Percentiles rank a stretch among this genome's conserved stretches.
Conservation (phyloP, 2,797 vertebrate genomes). For the Anguilla pacifica region DNA sequence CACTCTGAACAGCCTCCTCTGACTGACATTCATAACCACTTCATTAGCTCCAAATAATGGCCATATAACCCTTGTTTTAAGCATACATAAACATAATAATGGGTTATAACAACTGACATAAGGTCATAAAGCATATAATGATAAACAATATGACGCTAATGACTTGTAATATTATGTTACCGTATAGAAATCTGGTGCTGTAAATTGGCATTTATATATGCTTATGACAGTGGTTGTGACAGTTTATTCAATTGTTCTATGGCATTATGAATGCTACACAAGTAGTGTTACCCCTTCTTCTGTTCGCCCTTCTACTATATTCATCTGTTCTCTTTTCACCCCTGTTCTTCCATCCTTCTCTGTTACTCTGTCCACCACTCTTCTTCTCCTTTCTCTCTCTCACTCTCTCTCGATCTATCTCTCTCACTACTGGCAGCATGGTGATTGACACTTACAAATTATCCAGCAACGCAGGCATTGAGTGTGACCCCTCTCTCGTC, state of each 20-base stretch:
- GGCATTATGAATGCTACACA: not conserved
- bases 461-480: slow-evolving; percentile 94
- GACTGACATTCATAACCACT: not conserved
- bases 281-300: not conserved
- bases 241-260: not conserved
- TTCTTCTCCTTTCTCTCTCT: not conserved
- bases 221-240: not conserved
- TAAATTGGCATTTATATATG: not conserved
- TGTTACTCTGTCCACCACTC: not conserved
- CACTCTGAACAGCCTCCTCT: not conserved
- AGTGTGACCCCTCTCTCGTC: slow-evolving; percentile 99
- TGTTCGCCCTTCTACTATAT: not conserved
- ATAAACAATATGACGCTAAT: not conserved
- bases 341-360: not conserved
- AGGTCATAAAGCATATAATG: not conserved
- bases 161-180: not conserved
- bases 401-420: slow-evolving; percentile 39
- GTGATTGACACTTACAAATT: slow-evolving; percentile 99
- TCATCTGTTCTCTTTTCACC: not conserved
- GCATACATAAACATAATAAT: not conserved
- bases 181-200: not conserved
- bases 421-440: slow-evolving; percentile 81
- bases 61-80: not conserved
- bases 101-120: not conserved
- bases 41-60: not conserved